phyloP scores from a whole-genome alignment of 2,888 invertebrate species.

The Lasioglossum marginatum region DNA sequence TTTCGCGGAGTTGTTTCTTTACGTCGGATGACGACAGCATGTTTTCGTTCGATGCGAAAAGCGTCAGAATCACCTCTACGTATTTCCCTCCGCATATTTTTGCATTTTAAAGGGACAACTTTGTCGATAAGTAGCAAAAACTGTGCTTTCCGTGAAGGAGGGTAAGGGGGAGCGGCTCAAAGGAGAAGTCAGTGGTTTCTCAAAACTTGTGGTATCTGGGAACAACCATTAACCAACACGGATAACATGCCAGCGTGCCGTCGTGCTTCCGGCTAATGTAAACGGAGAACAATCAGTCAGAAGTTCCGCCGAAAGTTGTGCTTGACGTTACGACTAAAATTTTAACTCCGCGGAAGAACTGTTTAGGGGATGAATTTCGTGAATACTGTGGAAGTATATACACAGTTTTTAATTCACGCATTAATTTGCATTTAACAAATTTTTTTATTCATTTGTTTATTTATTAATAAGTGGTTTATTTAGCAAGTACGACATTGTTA shows the following conservation, averaged over 20 bases:
- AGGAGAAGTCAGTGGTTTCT: not conserved
- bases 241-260: not conserved
- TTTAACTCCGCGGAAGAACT: not conserved
- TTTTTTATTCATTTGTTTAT: too few relatives aligned
- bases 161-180: not conserved
- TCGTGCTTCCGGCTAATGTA: not conserved
- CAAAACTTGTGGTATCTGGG: not conserved
- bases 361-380: too few relatives aligned
- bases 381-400: not conserved
- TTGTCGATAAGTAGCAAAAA: not conserved
- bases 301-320: not conserved
- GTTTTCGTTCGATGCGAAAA: slow-evolving; percentile 41
- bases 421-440: too few relatives aligned
- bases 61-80: slow-evolving; percentile 25
- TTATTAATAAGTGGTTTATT: too few relatives aligned
- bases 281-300: not conserved
- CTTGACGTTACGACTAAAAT: not conserved
- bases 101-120: not conserved
- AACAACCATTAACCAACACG: not conserved
- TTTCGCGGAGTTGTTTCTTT: slow-evolving; percentile 21
- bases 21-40: slow-evolving; percentile 24
- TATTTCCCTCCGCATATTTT: slow-evolving; percentile 22
- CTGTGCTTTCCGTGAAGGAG: too few relatives aligned
- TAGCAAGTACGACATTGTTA: too few relatives aligned
- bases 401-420: too few relatives aligned